Evolutionary conservation across 2,113 vertebrate species (phyloP), one percentile per base, ranked within the genome.

Genomic region (Ceyx margarethae): DNA sequence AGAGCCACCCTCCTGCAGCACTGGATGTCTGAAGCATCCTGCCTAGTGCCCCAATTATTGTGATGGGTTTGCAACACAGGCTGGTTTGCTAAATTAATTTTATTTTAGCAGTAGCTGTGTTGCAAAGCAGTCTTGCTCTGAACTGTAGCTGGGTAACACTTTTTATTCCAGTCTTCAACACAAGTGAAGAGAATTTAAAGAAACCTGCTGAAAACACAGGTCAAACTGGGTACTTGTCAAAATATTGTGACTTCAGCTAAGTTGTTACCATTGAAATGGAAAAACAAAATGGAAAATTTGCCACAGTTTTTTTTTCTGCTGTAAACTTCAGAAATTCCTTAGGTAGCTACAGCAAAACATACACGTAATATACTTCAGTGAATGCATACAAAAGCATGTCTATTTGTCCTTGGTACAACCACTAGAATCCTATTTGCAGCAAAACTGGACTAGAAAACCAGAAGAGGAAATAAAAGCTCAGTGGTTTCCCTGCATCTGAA

Each of bases 171-270:
- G 35, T 20, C 46, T 53, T 35, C 21, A 25, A 18, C 6, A 42
- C 9, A 14, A 29, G 29, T 10, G 9, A 25, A 53, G 64, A 42
- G 9, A 7, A n/a, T n/a, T 42, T 28, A n/a, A 35, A 68, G 64
- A 33, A 79, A 43, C 13, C 13, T 62, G 35, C 14, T 66, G 20
- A 53, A 31, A 51, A 10, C 8, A 6, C 45, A 4, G 17, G 6
- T 40, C 21, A 15, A 5, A n/a, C 28, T 3, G 5, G 11, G 15
- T 23, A 9, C 35, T 29, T 8, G 17, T 3, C 40, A 29, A 14
- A 66, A 26, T 0, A 8, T 9, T 35, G 20, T 31, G 10, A 0
- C 6, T 17, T 17, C 9, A 33, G 10, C 15, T 3, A 7, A 1
- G 3, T 18, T 46, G 43, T 83, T 15, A 31, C 14, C 15, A 13